Conservation (phyloP, 2,888 invertebrate species). For the Drosophila falleni region DNA sequence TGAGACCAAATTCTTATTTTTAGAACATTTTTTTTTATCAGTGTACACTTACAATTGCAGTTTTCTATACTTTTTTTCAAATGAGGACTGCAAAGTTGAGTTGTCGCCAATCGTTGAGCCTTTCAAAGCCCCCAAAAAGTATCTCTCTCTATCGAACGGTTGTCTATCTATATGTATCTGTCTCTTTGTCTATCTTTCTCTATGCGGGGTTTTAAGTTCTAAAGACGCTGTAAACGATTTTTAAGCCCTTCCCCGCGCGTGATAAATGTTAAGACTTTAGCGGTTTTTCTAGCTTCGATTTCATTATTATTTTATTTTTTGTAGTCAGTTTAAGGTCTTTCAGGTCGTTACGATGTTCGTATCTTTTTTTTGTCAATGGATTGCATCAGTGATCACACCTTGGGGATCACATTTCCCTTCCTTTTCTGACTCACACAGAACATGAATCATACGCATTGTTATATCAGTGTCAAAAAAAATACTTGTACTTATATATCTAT, state of each 20-base stretch:
- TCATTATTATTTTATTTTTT: not conserved
- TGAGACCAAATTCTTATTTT: too few species aligned
- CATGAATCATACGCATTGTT: too few species aligned
- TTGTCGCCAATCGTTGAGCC: slow-evolving; percentile 46
- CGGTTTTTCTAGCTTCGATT: slow-evolving; percentile 3
- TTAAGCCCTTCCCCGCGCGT: slow-evolving; percentile 72
- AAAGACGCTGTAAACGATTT: slow-evolving; percentile 80
- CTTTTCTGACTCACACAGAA: slow-evolving; percentile 47
- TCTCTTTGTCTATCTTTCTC: slow-evolving; percentile 14
- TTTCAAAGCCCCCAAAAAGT: slow-evolving; percentile 39
- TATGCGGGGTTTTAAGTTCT: slow-evolving; percentile 48
- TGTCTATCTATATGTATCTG: slow-evolving; percentile 12
- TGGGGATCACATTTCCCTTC: slow-evolving; percentile 51
- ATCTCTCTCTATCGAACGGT: slow-evolving; percentile 29
- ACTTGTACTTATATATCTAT: not conserved
- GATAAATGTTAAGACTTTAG: slow-evolving; percentile 46
- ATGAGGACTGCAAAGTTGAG: slow-evolving; percentile 14
- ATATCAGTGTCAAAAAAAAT: slow-evolving; percentile 60
- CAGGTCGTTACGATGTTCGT: slow-evolving; percentile 13
- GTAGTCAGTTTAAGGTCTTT: slow-evolving; percentile 10
- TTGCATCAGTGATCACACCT: slow-evolving; percentile 51
- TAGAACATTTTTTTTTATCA: too few species aligned
- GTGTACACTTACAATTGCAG: slow-evolving; percentile 10
- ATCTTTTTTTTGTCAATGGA: slow-evolving; percentile 30
- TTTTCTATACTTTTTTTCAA: not conserved